Percentiles rank a stretch among this genome's conserved stretches.
Evolutionary conservation across 2,797 vertebrate genomes (phyloP).

Genomic region (Heteromormyrus szaboi): DNA sequence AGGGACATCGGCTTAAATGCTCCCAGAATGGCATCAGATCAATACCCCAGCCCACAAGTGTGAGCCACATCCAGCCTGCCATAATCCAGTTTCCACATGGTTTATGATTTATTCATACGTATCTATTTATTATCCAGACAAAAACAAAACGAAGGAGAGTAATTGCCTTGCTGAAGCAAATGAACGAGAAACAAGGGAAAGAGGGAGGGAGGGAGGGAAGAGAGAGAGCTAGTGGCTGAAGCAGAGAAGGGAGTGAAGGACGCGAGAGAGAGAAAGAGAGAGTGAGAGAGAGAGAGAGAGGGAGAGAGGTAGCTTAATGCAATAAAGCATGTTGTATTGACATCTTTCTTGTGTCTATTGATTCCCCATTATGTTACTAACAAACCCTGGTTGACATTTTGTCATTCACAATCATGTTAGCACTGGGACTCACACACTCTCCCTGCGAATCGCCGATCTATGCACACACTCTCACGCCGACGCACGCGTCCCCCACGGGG

Average conservation of each 20-base stretch:
- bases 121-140: constrained; percentile 15
- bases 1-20: neutral
- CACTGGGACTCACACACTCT: constrained; percentile 57
- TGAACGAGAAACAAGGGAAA: constrained; percentile 18
- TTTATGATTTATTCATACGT: constrained; percentile 22
- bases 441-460: constrained; percentile 56
- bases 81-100: neutral
- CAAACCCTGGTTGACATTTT: constrained; percentile 78
- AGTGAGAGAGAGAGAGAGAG: constrained; percentile 21
- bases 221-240: constrained; percentile 40
- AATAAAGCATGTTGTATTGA: constrained; percentile 74
- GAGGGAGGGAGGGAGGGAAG: constrained; percentile 39
- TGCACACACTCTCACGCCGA: constrained; percentile 44
- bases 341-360: constrained; percentile 73
- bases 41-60: constrained; percentile 14
- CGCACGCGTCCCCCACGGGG: neutral
- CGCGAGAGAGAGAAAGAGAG: constrained; percentile 21
- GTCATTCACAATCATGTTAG: constrained; percentile 76
- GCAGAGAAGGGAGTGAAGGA: constrained; percentile 24
- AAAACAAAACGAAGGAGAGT: neutral
- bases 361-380: constrained; percentile 75
- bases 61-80: neutral
- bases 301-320: constrained; percentile 52
- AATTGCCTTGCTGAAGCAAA: constrained; percentile 4
- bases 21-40: neutral